A percentile compares a stretch with the other conserved stretches of the same genome.
Evolutionary conservation across 2,888 invertebrate genomes (phyloP).

Genomic region (Drosophila neonasuta): DNA sequence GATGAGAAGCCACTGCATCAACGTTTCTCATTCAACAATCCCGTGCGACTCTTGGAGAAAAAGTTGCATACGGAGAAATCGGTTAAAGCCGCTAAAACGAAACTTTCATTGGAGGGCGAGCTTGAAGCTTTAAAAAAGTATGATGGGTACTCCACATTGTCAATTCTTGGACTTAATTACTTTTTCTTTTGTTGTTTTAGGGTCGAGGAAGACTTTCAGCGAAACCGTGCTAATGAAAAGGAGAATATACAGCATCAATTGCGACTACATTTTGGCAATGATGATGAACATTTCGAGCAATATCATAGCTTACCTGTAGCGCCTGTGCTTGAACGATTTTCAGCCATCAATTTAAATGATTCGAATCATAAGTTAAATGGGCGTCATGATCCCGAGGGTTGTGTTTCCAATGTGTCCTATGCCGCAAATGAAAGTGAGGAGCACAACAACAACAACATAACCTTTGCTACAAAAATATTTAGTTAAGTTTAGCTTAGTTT

Average conservation of each 20-base stretch:
- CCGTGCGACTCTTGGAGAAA: conserved; percentile 90
- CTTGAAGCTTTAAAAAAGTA: conserved; percentile 90
- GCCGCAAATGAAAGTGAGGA: conserved; percentile 31
- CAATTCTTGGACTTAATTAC: neutral
- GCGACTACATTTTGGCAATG: conserved; percentile 82
- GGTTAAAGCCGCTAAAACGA: conserved; percentile 89
- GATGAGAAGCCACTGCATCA: conserved; percentile 82
- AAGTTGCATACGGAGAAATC: conserved; percentile 88
- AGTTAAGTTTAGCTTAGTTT: conserved; percentile 8
- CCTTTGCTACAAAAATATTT: conserved; percentile 27
- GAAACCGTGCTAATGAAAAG: conserved; percentile 90
- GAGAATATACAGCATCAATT: conserved; percentile 89
- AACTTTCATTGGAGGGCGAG: conserved; percentile 89
- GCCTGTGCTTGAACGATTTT: conserved; percentile 39
- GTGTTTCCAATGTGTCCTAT: conserved; percentile 83
- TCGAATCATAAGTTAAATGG: conserved; percentile 52
- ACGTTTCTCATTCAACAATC: conserved; percentile 92
- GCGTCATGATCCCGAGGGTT: conserved; percentile 89
- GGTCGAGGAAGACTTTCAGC: conserved; percentile 94
- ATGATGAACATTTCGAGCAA: conserved; percentile 84
- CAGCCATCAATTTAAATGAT: conserved; percentile 41
- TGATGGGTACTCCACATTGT: conserved; percentile 1
- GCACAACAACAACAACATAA: conserved; percentile 11
- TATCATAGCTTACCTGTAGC: conserved; percentile 84
- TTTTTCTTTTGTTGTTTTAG: conserved; percentile 68